These are phyloP conservation scores for Chydorus sphaericus DNA, from an alignment of 2,888 invertebrate species.

Conservation along the genomic window DNA sequence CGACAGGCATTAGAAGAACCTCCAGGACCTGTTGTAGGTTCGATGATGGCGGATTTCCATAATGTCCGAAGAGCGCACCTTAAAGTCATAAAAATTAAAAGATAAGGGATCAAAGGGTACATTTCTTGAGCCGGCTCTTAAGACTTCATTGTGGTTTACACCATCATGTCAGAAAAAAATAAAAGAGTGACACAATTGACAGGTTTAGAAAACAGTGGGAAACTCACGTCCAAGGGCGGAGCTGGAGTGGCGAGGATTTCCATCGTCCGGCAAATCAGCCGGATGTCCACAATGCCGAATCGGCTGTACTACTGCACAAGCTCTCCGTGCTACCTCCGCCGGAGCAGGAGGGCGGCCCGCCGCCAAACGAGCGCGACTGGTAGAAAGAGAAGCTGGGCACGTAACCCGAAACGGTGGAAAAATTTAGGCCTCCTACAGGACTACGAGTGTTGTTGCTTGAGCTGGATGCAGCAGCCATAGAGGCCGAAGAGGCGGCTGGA, in stretches of 20 bases:
- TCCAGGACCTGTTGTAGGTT: conserved; percentile 4
- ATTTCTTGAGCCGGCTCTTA: too few species aligned
- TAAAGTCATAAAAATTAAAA: background rate
- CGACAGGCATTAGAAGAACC: background rate
- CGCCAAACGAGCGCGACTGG: conserved; percentile 4
- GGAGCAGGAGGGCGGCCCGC: conserved; percentile 9
- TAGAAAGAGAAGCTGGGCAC: conserved; percentile 12
- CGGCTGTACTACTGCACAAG: conserved; percentile 14
- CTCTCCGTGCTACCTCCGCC: conserved; percentile 15
- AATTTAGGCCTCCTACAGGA: background rate
- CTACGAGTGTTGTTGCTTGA: background rate
- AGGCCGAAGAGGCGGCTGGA: background rate
- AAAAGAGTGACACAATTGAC: background rate
- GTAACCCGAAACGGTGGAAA: background rate
- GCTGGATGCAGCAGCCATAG: background rate
- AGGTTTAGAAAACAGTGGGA: background rate
- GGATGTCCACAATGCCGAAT: conserved; percentile 12
- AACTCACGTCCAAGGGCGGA: background rate
- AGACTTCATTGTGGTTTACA: too few species aligned
- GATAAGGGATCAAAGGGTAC: too few species aligned
- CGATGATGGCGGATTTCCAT: conserved; percentile 5
- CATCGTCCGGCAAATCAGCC: conserved; percentile 8
- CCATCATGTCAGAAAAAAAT: background rate
- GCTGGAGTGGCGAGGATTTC: background rate
- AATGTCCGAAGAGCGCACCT: conserved; percentile 4